phyloP scores from a whole-genome alignment of 2,888 invertebrate genomes.

The Barypeithes pellucidus region DNA sequence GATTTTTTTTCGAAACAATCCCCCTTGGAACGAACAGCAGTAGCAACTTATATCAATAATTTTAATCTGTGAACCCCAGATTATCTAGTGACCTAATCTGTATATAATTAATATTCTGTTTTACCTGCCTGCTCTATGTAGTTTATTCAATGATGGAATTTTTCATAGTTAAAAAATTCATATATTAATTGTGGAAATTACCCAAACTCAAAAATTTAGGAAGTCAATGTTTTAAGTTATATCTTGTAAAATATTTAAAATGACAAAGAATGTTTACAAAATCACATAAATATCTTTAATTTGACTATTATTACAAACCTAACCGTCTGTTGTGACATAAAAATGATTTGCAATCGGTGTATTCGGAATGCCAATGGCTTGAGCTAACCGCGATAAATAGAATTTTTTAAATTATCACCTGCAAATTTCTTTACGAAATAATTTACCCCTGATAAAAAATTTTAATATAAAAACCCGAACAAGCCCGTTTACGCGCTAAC shows the following conservation, averaged over 20 bases:
- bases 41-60: too few species aligned
- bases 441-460: too few species aligned
- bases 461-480: too few species aligned
- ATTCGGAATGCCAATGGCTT: slow-evolving; percentile 2
- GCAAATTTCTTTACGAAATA: background rate
- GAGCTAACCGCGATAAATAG: slow-evolving; percentile 2
- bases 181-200: background rate
- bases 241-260: slow-evolving; percentile 6
- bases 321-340: slow-evolving; percentile 5
- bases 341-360: background rate
- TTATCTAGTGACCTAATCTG: too few species aligned
- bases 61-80: too few species aligned
- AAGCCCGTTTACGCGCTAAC: too few species aligned
- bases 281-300: slow-evolving; percentile 17
- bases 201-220: slow-evolving; percentile 9
- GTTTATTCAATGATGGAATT: background rate
- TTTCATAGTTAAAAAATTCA: background rate
- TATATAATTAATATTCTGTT: too few species aligned
- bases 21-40: too few species aligned
- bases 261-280: slow-evolving; percentile 16
- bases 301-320: slow-evolving; percentile 9
- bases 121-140: too few species aligned
- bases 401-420: background rate
- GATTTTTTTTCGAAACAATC: too few species aligned
- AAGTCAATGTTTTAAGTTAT: slow-evolving; percentile 8